Evolutionary conservation across 2,797 vertebrate species (phyloP), one percentile per base, ranked within the genome.

Genomic region (Hippocampus kuda): DNA sequence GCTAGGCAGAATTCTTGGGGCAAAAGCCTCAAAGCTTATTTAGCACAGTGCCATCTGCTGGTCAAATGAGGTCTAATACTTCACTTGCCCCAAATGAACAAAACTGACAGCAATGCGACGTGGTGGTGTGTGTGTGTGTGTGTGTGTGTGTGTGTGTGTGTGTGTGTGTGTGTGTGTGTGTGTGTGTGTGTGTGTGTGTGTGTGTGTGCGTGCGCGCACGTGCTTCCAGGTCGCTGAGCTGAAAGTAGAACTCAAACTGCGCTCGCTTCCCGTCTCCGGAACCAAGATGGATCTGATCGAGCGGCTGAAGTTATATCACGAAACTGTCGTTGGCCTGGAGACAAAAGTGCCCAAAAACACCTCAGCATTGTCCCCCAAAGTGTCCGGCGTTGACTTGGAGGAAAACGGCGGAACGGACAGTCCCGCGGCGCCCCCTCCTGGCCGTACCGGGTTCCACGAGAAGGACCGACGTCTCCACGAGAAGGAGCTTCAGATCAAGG

Each of bases 251-350:
- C 88, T 99, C 71, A 99, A 98, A 85, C 82, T 94, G 66, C 90
- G 97, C 79, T 94, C 93, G 30, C 88, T 98, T 68, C 96, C 94
- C 1, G 96, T 99, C 70, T 98, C 96, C 27, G 97, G 96, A 76
- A 98, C 96, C 62, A 99, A 99, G 84, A 94, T 89, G 0, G 95
- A 98, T 79, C 92, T 98, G 71, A 94, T 98, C 67, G 97, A 98
- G 78, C 92, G 95, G 66, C 87, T 98, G 15, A 95, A 93, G 84
- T 83, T 89, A 38, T 94, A 92, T 79, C 94, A 93, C 81, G 95
- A 94, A 70, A 86, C 84, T 63, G 88, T 79, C 18, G 87, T 85
- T 3, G 77, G 85, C 56, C 71, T 84, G 70, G 2, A 76, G 64
- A 48, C 75, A 63, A 49, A 89, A 62, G 83, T 79, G 13, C 59